phyloP scores from a whole-genome alignment of 2,888 invertebrate genomes.

The Drosophila anceps region DNA sequence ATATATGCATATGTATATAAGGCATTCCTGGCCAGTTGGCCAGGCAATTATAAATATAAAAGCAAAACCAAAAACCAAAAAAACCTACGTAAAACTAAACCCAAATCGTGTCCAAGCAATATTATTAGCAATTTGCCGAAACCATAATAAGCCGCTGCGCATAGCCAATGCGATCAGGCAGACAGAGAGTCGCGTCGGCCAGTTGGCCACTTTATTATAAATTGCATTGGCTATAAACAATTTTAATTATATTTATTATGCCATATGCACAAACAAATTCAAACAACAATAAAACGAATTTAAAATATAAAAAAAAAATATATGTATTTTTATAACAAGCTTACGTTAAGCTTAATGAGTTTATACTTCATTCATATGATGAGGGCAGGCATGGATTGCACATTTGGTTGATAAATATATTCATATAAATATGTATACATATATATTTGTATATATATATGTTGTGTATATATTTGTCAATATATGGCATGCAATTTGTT shows the following conservation, averaged over 20 bases:
- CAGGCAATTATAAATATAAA: constrained; percentile 68
- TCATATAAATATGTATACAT: neutral
- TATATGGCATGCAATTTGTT: constrained; percentile 24
- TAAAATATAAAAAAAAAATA: neutral
- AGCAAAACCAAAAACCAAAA: constrained; percentile 19
- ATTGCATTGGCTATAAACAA: constrained; percentile 54
- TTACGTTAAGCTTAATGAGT: constrained; percentile 62
- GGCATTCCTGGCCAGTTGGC: constrained; percentile 40
- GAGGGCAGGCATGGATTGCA: constrained; percentile 33
- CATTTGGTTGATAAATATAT: constrained; percentile 22
- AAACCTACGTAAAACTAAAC: constrained; percentile 56
- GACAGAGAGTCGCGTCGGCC: constrained; percentile 12
- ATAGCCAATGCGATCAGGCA: constrained; percentile 64
- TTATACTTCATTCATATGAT: constrained; percentile 36
- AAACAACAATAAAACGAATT: constrained; percentile 18
- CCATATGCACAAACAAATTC: constrained; percentile 32
- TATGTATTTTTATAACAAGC: constrained; percentile 56
- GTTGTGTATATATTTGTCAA: neutral
- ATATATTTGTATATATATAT: neutral
- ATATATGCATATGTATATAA: neutral
- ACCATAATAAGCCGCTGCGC: constrained; percentile 46
- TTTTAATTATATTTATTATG: constrained; percentile 59
- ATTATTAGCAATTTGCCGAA: constrained; percentile 26
- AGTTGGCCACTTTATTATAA: constrained; percentile 40
- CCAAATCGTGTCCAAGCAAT: constrained; percentile 40